Base-by-base conservation (phyloP, 2,888 invertebrate genomes). In the Eupeodes latifasciatus region DNA sequence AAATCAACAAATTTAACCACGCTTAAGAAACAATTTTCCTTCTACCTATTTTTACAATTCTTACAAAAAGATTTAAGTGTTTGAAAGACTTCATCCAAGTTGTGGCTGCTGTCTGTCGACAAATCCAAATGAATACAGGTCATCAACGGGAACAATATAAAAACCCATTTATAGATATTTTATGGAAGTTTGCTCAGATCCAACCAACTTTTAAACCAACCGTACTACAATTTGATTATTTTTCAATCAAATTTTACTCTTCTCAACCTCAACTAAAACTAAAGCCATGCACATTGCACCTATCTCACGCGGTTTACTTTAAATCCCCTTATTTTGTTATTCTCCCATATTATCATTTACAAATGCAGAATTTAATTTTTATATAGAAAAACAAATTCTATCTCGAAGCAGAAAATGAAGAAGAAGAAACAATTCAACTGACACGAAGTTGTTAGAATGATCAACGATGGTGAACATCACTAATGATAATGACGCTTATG, bases 401-500 rank as follows among this genome's bases (percentile, higher is more conserved):
- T 47, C 4, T 34, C 47, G 5, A 69, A 80, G n/a, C 16, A 49
- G 12, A 53, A 69, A n/a, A 27, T 67, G 14, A 51, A 49, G 67
- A 12, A 49, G 44, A 47, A 44, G 14, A 79, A 59, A 64, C 64
- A 82, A 71, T 66, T 66, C 75, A 71, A 67, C 87, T 80, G 66
- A 82, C 79, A 82, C 72, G 59, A 81, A 66, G 84, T 78, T 81
- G 88, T 81, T 88, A 81, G 57, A 57, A 64, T 78, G 88, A 85
- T 75, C 88, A 81, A 78, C 77, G 88, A 85, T 71, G 81, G 85
- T 75, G 85, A 85, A 85, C 88, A 40, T 40, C 40, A 88, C 81
- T 81, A 71, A 71, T 81, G 88, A 81, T 66, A 87, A 83, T 85
- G 88, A 81, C 78, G 84, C 69, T 85, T 81, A 78, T 71, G 80